phyloP scores from a whole-genome alignment of 1,140 invertebrate genomes.

The Wasmannia auropunctata region DNA sequence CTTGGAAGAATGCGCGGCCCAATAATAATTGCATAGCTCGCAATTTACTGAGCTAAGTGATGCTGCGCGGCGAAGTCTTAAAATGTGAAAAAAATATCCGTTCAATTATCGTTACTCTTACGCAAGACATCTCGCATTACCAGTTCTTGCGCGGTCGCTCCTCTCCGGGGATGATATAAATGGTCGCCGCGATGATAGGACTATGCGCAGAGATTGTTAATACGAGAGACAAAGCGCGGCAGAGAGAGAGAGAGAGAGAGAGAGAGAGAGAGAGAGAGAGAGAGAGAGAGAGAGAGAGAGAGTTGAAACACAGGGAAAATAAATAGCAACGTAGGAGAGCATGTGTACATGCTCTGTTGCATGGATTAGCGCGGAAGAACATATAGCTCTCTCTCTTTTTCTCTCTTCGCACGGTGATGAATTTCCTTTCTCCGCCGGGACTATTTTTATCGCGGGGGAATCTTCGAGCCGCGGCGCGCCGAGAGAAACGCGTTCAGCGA shows the following conservation, averaged over 20 bases:
- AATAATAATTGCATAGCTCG: background rate
- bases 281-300: background rate
- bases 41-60: constrained; percentile 7
- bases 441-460: constrained; percentile 47
- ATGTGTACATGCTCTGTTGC: background rate
- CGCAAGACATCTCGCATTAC: constrained; percentile 36
- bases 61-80: background rate
- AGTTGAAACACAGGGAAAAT: constrained; percentile 9
- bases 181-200: background rate
- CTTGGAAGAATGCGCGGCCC: background rate
- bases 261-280: background rate
- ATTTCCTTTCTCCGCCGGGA: constrained; percentile 36
- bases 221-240: background rate
- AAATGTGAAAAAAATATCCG: background rate
- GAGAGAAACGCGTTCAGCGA: background rate
- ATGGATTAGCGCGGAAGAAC: constrained; percentile 6
- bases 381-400: constrained; percentile 7
- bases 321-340: background rate
- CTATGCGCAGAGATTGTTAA: background rate
- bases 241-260: background rate
- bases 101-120: constrained; percentile 40
- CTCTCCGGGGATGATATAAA: background rate
- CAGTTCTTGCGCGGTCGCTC: background rate
- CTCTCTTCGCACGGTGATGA: constrained; percentile 5
- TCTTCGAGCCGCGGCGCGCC: background rate